Evolutionary conservation across 35 echinoderm and acorn worm genomes (phyloP), one percentile per base, ranked within the genome.

Genomic region (Strongylocentrotus purpuratus): DNA sequence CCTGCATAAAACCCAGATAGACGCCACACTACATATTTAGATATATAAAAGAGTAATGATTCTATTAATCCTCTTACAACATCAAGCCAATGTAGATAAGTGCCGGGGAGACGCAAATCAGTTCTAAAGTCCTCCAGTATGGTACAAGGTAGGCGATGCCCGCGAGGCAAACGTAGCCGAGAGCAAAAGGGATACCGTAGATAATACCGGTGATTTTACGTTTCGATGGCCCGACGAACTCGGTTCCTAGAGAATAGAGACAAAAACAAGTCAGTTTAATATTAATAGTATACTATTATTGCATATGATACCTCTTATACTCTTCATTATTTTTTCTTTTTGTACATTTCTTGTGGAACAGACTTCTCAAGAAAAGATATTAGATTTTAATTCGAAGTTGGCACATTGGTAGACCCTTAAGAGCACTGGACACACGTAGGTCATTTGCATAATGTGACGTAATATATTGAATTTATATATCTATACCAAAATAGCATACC

Each of bases 221-320:
- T 88, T 96, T 99, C 14, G 98, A 99, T 12, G 94, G 94, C 12
- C 98, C 98, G 0, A 99, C 95, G 85, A 96, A 94, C 85, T 99
- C 98, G 20, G 97, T 99, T 5, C 92, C 98, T 99, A 31, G 20
- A 89, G 33, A 46, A 41, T 0, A 41, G 35, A 41, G 35, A 3
- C 35, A n/a, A 41, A 3, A 41, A 41, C 0, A 41, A n/a, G n/a
- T n/a, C n/a, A n/a, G n/a, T n/a, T n/a, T 41, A 41, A 41, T 41
- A 41, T 41, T 41, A 41, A n/a, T 41, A 41, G 35, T 41, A 41
- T 41, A 41, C 35, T 41, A 41, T 41, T 41, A 41, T 41, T 41
- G 35, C 35, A 41, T 41, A 41, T 41, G 3, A 41, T 3, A 41
- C 35, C 35, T 41, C 35, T 41, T 41, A 41, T 41, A 41, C 3